phyloP scores from a whole-genome alignment of 2,888 invertebrate species.

The Drosophila planitibia region DNA sequence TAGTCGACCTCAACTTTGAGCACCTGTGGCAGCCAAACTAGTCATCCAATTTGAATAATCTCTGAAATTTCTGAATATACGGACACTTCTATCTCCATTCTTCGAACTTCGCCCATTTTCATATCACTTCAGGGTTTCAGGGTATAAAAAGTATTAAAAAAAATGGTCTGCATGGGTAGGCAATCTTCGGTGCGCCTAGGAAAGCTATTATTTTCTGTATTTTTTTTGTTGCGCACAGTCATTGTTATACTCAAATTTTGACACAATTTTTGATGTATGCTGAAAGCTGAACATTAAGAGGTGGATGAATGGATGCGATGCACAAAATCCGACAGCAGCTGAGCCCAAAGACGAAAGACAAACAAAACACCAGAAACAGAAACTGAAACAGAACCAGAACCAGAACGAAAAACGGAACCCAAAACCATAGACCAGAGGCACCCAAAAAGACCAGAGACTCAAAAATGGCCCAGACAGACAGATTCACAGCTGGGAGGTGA shows the following conservation, averaged over 20 bases:
- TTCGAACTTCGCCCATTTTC: not conserved
- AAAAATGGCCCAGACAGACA: conserved; percentile 8
- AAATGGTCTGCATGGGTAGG: not conserved
- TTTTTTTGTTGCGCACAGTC: conserved; percentile 1
- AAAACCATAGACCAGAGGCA: conserved; percentile 1
- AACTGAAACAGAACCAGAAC: not conserved
- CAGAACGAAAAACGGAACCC: not conserved
- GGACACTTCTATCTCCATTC: not conserved
- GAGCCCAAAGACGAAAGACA: conserved; percentile 46
- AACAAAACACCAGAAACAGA: conserved; percentile 41
- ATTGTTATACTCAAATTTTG: conserved; percentile 60
- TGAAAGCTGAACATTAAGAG: conserved; percentile 70
- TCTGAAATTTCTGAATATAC: not conserved
- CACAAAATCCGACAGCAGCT: conserved; percentile 38
- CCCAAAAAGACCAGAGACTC: not conserved
- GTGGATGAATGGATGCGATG: conserved; percentile 33
- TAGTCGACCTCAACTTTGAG: not conserved
- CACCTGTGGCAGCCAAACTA: not conserved
- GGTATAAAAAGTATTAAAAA: not conserved
- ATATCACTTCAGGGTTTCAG: not conserved
- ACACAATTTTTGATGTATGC: conserved; percentile 77
- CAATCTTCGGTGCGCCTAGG: not conserved
- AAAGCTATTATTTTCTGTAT: not conserved
- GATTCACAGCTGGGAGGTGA: conserved; percentile 17
- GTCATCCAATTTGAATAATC: not conserved